Percentiles rank a stretch among this genome's conserved stretches.
phyloP scores from a whole-genome alignment of 64 coral and sea anemone species.

The Platygyra sinensis region DNA sequence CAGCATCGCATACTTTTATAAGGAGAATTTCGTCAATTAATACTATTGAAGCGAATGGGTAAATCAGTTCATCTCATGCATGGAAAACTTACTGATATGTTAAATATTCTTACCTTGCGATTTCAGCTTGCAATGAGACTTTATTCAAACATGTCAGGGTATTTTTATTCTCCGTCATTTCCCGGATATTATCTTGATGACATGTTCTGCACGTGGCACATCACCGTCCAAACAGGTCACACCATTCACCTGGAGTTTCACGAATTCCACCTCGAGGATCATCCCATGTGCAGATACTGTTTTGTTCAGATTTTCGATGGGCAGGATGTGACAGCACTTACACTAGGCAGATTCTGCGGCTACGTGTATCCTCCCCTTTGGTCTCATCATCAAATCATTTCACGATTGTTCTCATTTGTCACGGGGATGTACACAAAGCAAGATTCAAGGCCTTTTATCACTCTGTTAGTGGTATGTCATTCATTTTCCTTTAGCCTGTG shows the following conservation, averaged over 20 bases:
- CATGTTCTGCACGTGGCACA: not conserved
- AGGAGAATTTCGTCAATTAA: too few relatives aligned
- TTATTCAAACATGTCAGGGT: not conserved
- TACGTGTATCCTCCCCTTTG: not conserved
- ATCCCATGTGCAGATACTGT: not conserved
- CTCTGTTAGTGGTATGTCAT: not conserved
- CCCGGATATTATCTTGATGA: not conserved
- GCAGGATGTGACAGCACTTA: not conserved
- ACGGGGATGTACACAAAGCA: not conserved
- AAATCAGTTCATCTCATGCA: too few relatives aligned
- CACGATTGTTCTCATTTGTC: not conserved
- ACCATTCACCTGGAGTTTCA: not conserved
- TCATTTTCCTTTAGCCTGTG: too few relatives aligned
- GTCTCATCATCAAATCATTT: not conserved
- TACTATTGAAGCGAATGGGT: too few relatives aligned
- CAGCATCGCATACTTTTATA: too few relatives aligned
- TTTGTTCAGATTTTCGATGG: conserved; percentile 5
- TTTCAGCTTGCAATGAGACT: too few relatives aligned
- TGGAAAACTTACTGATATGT: too few relatives aligned
- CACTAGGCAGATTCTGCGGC: not conserved
- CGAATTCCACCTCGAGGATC: not conserved
- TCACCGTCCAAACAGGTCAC: not conserved
- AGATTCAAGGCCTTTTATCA: conserved; percentile 8
- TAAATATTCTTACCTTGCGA: too few relatives aligned
- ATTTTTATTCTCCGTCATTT: not conserved